Base-by-base conservation (phyloP, 2,888 invertebrate species). In the Chorisops tibialis region DNA sequence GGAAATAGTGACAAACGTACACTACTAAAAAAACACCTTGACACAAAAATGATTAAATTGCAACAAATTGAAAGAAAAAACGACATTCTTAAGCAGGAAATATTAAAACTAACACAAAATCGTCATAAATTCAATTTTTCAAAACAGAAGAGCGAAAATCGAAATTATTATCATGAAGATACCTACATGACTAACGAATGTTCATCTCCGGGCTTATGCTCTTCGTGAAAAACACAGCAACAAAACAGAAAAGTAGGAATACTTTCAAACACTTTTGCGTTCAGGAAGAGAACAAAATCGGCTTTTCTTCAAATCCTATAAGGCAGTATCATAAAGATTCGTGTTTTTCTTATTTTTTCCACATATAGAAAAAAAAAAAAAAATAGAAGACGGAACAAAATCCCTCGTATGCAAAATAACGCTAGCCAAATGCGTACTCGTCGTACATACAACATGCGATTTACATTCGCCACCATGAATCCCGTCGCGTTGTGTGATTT, bases 271-370 rank as follows among this genome's bases (percentile, higher is more conserved):
- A 56, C 56, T 56, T 56, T 56, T 21, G 56, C 30, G 30, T 45
- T 43, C 45, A 43, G 19, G 43, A 16, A 12, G 30, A 56, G 56
- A 14, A 56, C 56, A 30, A 30, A 56, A 56, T 56, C 56, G 45
- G 56, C 16, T 56, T 56, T 54, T 43, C 21, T 22, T n/a, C n/a
- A 59, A 59, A 48, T 48, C 59, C 48, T 22, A 48, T 59, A 59
- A 59, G 59, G 39, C 59, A 59, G 48, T 48, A 59, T 59, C 59
- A 59, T 59, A 59, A 59, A 59, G 48, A 48, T 59, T 59, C 19
- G 56, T 56, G 56, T 45, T 45, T n/a, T 16, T 50, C 18, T n/a
- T 19, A 21, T 39, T 9, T 52, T 52, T 39, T 50, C 14, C 30
- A 50, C 35, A 50, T 16, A 37, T 11, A 35, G 35, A 16, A 21